These are phyloP conservation scores for Hartigia nigra DNA, from an alignment of 2,888 invertebrate species.

Conservation along the genomic window DNA sequence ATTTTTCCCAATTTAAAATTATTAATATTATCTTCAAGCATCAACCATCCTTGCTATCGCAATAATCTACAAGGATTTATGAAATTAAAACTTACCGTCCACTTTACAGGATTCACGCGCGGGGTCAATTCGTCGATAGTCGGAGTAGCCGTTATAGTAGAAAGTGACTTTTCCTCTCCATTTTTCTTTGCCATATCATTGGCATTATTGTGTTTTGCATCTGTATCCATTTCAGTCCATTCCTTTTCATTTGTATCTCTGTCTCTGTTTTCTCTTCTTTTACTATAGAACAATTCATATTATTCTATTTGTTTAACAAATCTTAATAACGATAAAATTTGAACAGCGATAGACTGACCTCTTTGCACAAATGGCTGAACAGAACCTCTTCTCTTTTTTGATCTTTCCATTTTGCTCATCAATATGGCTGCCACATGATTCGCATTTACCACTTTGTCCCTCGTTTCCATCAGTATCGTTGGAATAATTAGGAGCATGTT, in stretches of 20 bases:
- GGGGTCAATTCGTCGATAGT: constrained; percentile 59
- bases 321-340: background rate
- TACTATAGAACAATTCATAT: constrained; percentile 38
- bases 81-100: constrained; percentile 69
- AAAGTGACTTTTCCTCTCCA: constrained; percentile 64
- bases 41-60: background rate
- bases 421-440: constrained; percentile 76
- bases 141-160: constrained; percentile 41
- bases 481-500: constrained; percentile 58
- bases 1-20: constrained; percentile 26
- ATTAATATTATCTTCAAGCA: background rate
- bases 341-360: constrained; percentile 62
- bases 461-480: constrained; percentile 49
- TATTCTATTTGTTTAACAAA: background rate
- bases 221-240: constrained; percentile 60
- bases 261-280: constrained; percentile 58
- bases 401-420: constrained; percentile 68
- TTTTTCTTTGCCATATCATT: constrained; percentile 52
- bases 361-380: constrained; percentile 79
- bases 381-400: constrained; percentile 81
- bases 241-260: constrained; percentile 53
- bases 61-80: constrained; percentile 10
- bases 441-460: constrained; percentile 74
- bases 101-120: constrained; percentile 74
- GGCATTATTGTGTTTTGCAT: constrained; percentile 49